phyloP scores from a whole-genome alignment of 2,888 invertebrate species.

The Dicycla oo region DNA sequence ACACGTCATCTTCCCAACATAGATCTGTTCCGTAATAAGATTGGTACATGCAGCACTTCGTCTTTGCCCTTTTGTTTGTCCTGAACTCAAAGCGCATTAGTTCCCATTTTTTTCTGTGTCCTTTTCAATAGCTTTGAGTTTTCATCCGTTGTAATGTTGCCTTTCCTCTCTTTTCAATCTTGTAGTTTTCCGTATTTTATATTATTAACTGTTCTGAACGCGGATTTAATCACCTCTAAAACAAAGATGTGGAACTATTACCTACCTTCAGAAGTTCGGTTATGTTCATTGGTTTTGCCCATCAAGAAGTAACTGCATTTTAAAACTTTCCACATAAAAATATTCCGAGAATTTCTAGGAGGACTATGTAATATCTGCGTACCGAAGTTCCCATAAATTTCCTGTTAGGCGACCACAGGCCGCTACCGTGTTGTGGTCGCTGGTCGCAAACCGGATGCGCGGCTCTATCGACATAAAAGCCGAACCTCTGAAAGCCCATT shows the following conservation, averaged over 20 bases:
- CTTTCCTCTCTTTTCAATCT: neutral
- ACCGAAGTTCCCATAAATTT: conserved; percentile 56
- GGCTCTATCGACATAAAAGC: conserved; percentile 48
- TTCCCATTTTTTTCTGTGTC: conserved; percentile 37
- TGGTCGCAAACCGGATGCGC: conserved; percentile 56
- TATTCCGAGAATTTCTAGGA: conserved; percentile 31
- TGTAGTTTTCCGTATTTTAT: neutral
- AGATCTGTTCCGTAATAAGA: conserved; percentile 56
- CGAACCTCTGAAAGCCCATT: conserved; percentile 52
- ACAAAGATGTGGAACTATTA: neutral
- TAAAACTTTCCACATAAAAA: conserved; percentile 13
- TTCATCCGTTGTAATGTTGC: neutral
- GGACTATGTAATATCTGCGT: conserved; percentile 25
- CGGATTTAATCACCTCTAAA: neutral
- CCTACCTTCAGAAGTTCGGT: neutral
- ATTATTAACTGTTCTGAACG: neutral
- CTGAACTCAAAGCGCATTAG: conserved; percentile 24
- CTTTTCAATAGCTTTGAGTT: conserved; percentile 26
- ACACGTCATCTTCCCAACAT: conserved; percentile 58
- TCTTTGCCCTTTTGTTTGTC: conserved; percentile 41
- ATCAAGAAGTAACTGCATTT: neutral
- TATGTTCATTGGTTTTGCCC: conserved; percentile 9
- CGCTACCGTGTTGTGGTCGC: conserved; percentile 57
- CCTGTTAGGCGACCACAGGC: conserved; percentile 60
- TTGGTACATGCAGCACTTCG: conserved; percentile 43